phyloP scores from a whole-genome alignment of 1,140 invertebrate genomes.

The Heliconius hermathena region DNA sequence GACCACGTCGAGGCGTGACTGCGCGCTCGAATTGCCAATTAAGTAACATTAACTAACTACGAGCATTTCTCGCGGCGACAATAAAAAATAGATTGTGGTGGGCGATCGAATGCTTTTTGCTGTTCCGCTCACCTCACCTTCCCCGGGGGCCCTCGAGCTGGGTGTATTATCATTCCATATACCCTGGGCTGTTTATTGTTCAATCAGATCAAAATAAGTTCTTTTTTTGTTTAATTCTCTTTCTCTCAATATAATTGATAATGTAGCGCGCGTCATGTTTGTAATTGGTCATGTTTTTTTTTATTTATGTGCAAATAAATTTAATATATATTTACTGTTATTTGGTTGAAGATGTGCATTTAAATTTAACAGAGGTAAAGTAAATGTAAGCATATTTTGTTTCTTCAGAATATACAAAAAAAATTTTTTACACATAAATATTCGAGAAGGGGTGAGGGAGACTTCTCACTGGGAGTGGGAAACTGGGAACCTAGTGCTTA shows the following conservation, averaged over 20 bases:
- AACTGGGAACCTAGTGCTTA: too few relatives aligned
- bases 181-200: conserved; percentile 24
- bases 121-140: conserved; percentile 20
- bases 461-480: too few relatives aligned
- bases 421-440: too few relatives aligned
- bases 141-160: conserved; percentile 33
- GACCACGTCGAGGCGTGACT: conserved; percentile 54
- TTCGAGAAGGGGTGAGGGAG: too few relatives aligned
- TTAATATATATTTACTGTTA: background rate
- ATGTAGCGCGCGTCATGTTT: background rate
- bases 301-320: background rate
- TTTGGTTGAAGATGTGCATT: background rate
- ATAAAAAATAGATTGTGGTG: conserved; percentile 50
- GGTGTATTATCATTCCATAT: conserved; percentile 30
- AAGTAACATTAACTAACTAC: conserved; percentile 63
- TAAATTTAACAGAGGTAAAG: too few relatives aligned
- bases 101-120: conserved; percentile 39
- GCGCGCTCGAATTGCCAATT: conserved; percentile 66
- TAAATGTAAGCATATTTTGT: too few relatives aligned
- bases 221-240: background rate
- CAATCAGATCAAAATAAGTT: conserved; percentile 12
- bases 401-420: too few relatives aligned
- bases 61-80: conserved; percentile 55
- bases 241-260: background rate
- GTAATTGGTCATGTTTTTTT: background rate